A percentile compares a stretch with the other conserved stretches of the same genome.
Conservation (phyloP, 2,113 vertebrate species). For the Probosciger aterrimus region DNA sequence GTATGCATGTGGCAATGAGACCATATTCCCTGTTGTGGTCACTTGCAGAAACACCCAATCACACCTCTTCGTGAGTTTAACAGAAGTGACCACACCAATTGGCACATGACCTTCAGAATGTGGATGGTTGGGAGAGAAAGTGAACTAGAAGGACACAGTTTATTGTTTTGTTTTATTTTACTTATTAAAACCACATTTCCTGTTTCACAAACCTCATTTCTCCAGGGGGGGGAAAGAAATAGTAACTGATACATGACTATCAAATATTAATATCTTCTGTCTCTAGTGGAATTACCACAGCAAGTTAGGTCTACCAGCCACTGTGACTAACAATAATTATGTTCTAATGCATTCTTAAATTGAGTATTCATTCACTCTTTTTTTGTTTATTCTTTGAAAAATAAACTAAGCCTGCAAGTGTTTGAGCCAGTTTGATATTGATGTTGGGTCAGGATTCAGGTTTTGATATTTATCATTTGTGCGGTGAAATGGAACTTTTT, state of each 20-base stretch:
- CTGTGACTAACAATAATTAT: not conserved
- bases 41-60: not conserved
- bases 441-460: constrained; percentile 65
- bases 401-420: constrained; percentile 57
- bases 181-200: not conserved
- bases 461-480: constrained; percentile 75
- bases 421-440: constrained; percentile 57
- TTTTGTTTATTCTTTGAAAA: constrained; percentile 61
- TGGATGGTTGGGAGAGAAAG: not conserved
- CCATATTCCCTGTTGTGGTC: not conserved
- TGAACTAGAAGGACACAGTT: accelerated
- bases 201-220: not conserved
- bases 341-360: not conserved
- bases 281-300: not conserved
- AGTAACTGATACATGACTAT: not conserved
- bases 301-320: not conserved
- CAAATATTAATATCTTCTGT: not conserved
- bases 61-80: not conserved
- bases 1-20: not conserved
- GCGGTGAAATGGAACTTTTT: constrained; percentile 71
- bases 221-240: not conserved
- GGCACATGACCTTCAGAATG: not conserved
- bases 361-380: not conserved
- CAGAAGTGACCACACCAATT: not conserved
- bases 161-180: not conserved